Base-by-base conservation (phyloP, 2,797 vertebrate species). In the Fringilla coelebs region DNA sequence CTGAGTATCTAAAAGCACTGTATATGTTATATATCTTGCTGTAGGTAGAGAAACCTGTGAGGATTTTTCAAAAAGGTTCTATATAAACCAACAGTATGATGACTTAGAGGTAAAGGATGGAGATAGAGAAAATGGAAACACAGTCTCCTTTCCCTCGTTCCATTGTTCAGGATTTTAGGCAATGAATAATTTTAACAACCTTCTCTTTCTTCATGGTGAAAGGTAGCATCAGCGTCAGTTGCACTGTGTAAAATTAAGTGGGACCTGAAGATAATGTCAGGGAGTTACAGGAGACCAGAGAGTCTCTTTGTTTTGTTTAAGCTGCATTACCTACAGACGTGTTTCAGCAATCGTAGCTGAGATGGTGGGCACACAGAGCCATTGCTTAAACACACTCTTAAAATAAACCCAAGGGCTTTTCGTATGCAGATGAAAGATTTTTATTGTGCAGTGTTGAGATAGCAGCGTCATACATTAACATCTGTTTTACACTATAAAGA, bases 401-500 rank as follows among this genome's bases (percentile, higher is more conserved):
- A 95, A 97, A 94, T 94, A 91, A 97, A 95, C 93, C 95, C 95
- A 93, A 91, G 95, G 93, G 96, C 85, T 95, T 96, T 94, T 96
- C 82, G 88, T 96, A 95, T 94, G 94, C 77, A 93, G 93, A 95
- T 96, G 85, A 94, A 96, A 95, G 93, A 76, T 94, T 85, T 96
- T 95, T 96, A 90, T 89, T 95, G 89, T 93, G 94, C 72, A 51
- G 87, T 57, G 79, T 94, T 76, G 83, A 93, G 94, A 95, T 94
- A 78, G 81, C 89, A 95, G 79, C 55, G 48, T 95, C 93, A 78
- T 25, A 70, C 78, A 91, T 95, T 97, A 95, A 94, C 93, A 95
- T 89, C 86, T 97, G 93, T 91, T 95, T 96, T 96, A 88, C 91
- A 94, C 96, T 96, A 96, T 97, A 97, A 97, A 97, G 92, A 93